Conservation (phyloP, 2,113 vertebrate species). For the Myanophis thanlyinensis region DNA sequence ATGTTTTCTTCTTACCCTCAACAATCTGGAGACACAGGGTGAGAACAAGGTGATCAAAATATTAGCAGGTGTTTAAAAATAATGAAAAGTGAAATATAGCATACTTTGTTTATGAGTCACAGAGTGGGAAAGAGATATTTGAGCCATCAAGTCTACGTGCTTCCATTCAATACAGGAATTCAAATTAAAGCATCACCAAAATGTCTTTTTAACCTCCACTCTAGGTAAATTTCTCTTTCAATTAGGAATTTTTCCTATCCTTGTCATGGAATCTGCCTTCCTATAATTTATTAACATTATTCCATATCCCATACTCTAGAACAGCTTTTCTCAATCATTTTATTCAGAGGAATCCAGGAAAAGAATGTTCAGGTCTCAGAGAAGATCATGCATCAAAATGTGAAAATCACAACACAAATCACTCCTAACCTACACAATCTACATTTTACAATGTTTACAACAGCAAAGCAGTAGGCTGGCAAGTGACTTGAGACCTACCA, state of each 20-base stretch:
- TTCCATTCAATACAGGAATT: neutral
- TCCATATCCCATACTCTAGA: neutral
- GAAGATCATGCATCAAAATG: neutral
- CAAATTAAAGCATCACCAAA: neutral
- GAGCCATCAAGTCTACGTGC: neutral
- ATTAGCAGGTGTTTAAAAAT: neutral
- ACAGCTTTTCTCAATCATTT: neutral
- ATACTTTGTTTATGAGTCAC: neutral
- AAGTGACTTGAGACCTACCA: neutral
- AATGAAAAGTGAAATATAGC: neutral
- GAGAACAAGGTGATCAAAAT: neutral
- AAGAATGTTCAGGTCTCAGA: neutral
- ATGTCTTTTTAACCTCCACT: neutral
- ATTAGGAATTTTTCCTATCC: neutral
- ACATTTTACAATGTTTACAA: neutral
- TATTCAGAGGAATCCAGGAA: neutral
- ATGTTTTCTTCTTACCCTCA: neutral
- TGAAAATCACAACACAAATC: neutral
- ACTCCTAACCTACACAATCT: neutral
- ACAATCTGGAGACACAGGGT: neutral
- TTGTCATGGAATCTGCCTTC: neutral
- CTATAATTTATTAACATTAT: neutral
- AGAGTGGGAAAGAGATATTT: neutral
- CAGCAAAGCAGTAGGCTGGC: neutral
- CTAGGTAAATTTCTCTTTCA: neutral